Evolutionary conservation across 2,888 invertebrate species (phyloP), one percentile per base, ranked within the genome.

Genomic region (Acanthosepion lycidas): DNA sequence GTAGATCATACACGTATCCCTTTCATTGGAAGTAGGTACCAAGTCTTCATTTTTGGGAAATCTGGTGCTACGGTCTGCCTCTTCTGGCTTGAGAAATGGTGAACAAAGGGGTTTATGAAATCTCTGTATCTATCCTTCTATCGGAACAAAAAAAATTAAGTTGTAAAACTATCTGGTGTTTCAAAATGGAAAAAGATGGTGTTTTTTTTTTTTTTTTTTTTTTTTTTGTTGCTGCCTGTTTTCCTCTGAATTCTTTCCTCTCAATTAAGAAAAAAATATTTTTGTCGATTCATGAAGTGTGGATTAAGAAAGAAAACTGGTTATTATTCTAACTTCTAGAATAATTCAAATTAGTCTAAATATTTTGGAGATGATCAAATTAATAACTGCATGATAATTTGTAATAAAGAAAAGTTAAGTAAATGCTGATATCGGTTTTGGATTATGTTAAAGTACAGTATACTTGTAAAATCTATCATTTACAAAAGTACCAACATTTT

Each of bases 1-100:
- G 95, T 95, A 92, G 97, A 97, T 94, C 96, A 96, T 95, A 95
- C 95, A 94, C 94, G 95, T 93, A 91, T 96, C 64, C 96, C 96
- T n/a, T 53, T 96, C 9, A 94, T 96, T 49, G 96, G 96, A 96
- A 96, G 96, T 96, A 96, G 95, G 98, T 96, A 95, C 91, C 92
- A 53, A 93, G 93, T 93, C 49, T 93, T 93, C n/a, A 93, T 53
- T 93, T 93, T 93, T 93, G 53, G 53, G 53, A 53, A 93, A 93
- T 93, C 53, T 93, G 53, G 49, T 93, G 93, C 93, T 93, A 51
- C n/a, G 93, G 93, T 93, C 53, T 93, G 53, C 93, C 93, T 53
- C 93, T 93, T 49, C 93, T 53, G 33, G 53, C 93, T 93, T 93
- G 93, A 93, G 93, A 93, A 93, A 93, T 93, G 93, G 93, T 93